Evolutionary conservation across 2,888 invertebrate genomes (phyloP), one percentile per base, ranked within the genome.

Genomic region (Microplitis manilae): DNA sequence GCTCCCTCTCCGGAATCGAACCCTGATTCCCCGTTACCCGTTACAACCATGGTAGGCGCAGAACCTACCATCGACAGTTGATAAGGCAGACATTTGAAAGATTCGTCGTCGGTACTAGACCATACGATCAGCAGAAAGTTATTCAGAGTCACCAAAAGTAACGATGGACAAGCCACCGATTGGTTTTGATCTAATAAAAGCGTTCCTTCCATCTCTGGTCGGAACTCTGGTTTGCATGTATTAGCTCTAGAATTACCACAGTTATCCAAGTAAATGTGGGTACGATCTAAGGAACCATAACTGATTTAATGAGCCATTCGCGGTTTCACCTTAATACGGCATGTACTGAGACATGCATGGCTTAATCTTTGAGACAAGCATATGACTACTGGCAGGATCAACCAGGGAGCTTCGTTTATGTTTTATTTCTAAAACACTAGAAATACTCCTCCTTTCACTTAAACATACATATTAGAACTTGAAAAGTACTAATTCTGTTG

Each of bases 21-120:
- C 93, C 93, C 93, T 93, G 91, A 93, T 94, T 93, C 93, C 92
- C 93, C 93, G 93, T 93, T 93, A 94, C 93, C 92, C 79, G 78
- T 94, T 91, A 92, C 91, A 90, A 92, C 93, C 93, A 93, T 92
- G 93, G 92, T 93, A 93, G 92, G 91, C 93, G 90, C 90, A 91
- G 91, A 92, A 91, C 91, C 92, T 93, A 93, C 93, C 93, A 92
- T 93, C 93, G 91, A 92, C 90, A 93, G 92, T 92, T 93, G 93
- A 93, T 93, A 93, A 91, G 93, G 92, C 93, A 93, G 93, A 93
- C 91, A 93, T 91, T 92, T 92, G 92, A 92, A 92, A 91, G 92
- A 92, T 91, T 89, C 91, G 91, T 92, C 92, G 91, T 91, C 91
- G 91, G 91, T 90, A 77, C 81, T 73, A 82, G 85, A 83, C 86